A percentile compares a stretch with the other conserved stretches of the same genome.
phyloP scores from a whole-genome alignment of 1,140 invertebrate genomes.

The Meloidogyne floridensis region DNA sequence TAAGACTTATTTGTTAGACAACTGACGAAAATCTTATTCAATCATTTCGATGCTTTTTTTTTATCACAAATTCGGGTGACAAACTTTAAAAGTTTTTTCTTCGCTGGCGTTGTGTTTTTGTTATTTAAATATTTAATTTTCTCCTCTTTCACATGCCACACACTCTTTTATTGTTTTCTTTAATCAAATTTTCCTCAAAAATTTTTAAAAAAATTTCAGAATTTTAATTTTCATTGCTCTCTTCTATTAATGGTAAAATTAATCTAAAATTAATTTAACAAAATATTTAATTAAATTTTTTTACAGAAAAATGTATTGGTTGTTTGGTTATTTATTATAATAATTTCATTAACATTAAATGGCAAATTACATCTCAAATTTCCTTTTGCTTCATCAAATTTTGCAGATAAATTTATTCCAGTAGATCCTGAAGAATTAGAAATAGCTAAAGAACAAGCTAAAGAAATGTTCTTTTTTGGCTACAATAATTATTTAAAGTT shows the following conservation, averaged over 20 bases:
- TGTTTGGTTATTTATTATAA: background rate
- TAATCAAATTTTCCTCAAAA: background rate
- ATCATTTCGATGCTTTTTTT: too few relatives aligned
- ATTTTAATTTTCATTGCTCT: background rate
- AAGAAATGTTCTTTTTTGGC: slow-evolving; percentile 64
- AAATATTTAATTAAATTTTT: background rate
- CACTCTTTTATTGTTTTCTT: too few relatives aligned
- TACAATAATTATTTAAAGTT: slow-evolving; percentile 48
- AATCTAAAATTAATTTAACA: background rate
- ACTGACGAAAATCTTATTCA: too few relatives aligned
- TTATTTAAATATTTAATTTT: too few relatives aligned
- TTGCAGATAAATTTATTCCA: slow-evolving; percentile 19
- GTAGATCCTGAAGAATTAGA: slow-evolving; percentile 38
- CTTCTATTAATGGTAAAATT: background rate
- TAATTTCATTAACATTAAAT: background rate
- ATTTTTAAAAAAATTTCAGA: background rate
- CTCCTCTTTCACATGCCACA: too few relatives aligned
- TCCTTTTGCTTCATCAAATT: background rate
- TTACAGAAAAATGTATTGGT: background rate
- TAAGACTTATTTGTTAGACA: too few relatives aligned
- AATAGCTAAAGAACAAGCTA: slow-evolving; percentile 47
- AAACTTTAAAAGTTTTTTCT: too few relatives aligned
- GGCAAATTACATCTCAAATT: background rate
- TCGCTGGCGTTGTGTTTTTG: too few relatives aligned
- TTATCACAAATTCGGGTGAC: too few relatives aligned